These are phyloP conservation scores for Chaitophorus viminalis DNA, from an alignment of 2,888 invertebrate genomes.

Conservation along the genomic window DNA sequence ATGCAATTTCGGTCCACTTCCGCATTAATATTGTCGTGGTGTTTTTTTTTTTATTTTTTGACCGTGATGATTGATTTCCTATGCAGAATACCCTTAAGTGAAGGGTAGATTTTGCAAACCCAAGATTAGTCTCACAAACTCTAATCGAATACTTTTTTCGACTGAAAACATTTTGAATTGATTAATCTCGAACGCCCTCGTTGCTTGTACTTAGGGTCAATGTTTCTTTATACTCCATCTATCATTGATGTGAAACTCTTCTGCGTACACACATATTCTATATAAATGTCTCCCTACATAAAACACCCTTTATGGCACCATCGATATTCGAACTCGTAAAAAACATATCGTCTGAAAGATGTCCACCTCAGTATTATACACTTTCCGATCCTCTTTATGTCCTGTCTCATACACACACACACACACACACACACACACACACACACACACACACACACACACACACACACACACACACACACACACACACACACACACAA, in stretches of 20 bases:
- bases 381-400: slow-evolving; percentile 4
- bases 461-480: background rate
- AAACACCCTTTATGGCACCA: background rate
- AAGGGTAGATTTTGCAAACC: slow-evolving; percentile 1
- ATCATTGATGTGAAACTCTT: slow-evolving; percentile 22
- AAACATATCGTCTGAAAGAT: background rate
- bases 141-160: slow-evolving; percentile 24
- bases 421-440: background rate
- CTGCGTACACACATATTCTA: background rate
- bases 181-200: slow-evolving; percentile 44
- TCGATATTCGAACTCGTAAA: slow-evolving; percentile 1
- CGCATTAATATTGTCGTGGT: background rate
- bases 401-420: background rate
- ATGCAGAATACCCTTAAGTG: background rate
- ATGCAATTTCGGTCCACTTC: background rate
- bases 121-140: slow-evolving; percentile 7
- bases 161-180: slow-evolving; percentile 43
- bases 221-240: slow-evolving; percentile 9
- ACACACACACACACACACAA: background rate
- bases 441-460: background rate
- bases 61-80: slow-evolving; percentile 34
- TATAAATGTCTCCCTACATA: background rate
- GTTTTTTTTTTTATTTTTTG: background rate
- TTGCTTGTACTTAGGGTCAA: slow-evolving; percentile 17
- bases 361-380: slow-evolving; percentile 15